Evolutionary conservation across 2,113 vertebrate genomes (phyloP), one percentile per base, ranked within the genome.

Genomic region (Zapornia atra): DNA sequence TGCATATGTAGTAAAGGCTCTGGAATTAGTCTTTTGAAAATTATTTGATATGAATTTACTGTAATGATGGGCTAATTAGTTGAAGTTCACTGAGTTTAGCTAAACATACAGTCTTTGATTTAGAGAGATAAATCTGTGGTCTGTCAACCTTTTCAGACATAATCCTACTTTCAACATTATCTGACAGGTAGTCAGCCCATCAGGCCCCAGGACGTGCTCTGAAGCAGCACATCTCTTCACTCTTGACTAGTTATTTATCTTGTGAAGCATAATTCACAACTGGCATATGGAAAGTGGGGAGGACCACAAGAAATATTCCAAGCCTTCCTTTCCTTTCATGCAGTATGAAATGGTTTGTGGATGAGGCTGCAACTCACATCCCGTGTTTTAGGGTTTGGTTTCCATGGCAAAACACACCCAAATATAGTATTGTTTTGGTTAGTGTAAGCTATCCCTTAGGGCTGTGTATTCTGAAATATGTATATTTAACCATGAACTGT

Each of bases 11-110:
- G 17, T n/a, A 10, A 1, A 66, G 53, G 20, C 46, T 92, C 54
- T 70, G 65, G 84, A 82, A 94, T 86, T 64, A 94, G 38, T 76
- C 82, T 93, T 89, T 38, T n/a, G 46, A 61, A 87, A 84, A 92
- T 73, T 9, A 53, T 71, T 85, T 38, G 1, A 1, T 78, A 54
- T 0, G 25, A 79, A 69, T 65, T 82, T 91, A 65, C 95, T 92
- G 90, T 97, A 97, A 96, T 97, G 95, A 96, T 93, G 93, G 96
- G 71, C 88, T 97, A 96, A 98, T 98, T 97, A 97, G 96, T 97
- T 92, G 82, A 97, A 97, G 95, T 97, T 95, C 91, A 96, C 76
- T 56, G 93, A 83, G 75, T 97, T 96, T 91, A 93, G 34, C 94
- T 90, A 96, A 98, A 94, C 72, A 80, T 51, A 36, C 84, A 79